These are phyloP conservation scores for Lordiphosa mommai DNA, from an alignment of 1,140 invertebrate genomes.

Conservation along the genomic window DNA sequence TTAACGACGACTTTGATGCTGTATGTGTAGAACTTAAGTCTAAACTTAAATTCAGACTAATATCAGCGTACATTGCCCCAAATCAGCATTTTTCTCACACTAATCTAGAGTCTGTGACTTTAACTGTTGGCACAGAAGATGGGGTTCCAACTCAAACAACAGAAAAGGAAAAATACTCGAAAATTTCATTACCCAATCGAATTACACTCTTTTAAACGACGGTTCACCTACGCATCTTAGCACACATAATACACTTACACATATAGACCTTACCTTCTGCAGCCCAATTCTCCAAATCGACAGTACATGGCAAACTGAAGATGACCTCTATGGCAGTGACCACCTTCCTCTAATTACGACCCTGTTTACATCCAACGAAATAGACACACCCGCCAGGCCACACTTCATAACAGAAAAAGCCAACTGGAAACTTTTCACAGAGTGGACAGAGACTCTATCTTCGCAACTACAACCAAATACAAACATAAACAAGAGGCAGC, in stretches of 20 bases:
- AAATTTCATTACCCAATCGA: conserved; percentile 18
- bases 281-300: conserved; percentile 15
- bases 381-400: not conserved
- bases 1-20: not conserved
- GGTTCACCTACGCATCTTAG: conserved; percentile 15
- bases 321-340: conserved; percentile 17
- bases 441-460: not conserved
- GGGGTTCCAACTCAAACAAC: conserved; percentile 13
- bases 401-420: conserved; percentile 16
- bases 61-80: conserved; percentile 18
- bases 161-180: conserved; percentile 7
- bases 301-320: conserved; percentile 19
- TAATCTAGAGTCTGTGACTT: conserved; percentile 3
- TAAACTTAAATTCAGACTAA: conserved; percentile 14
- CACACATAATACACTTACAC: conserved; percentile 17
- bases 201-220: conserved; percentile 18
- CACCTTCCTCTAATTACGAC: conserved; percentile 14
- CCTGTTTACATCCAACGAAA: conserved; percentile 10
- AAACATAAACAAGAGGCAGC: conserved; percentile 19
- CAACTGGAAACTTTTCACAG: conserved; percentile 5
- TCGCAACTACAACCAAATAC: not conserved
- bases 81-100: conserved; percentile 6
- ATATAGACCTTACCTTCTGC: conserved; percentile 15
- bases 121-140: conserved; percentile 14
- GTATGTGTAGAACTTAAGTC: not conserved